Evolutionary conservation across 2,113 vertebrate genomes (phyloP).

Genomic region (Eurypyga helias): DNA sequence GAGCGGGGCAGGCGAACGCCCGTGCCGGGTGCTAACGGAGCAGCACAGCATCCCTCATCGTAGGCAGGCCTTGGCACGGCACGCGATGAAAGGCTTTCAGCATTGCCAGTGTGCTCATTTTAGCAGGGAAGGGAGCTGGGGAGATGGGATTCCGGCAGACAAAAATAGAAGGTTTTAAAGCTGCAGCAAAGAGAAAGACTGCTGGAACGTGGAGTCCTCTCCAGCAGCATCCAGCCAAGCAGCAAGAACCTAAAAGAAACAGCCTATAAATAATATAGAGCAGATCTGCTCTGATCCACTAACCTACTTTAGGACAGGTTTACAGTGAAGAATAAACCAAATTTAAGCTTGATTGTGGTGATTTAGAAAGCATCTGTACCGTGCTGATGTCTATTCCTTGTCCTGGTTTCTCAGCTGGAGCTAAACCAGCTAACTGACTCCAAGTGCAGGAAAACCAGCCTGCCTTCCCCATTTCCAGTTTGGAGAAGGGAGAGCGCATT

Average conservation of each 20-base stretch:
- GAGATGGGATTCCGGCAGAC: conserved; percentile 47
- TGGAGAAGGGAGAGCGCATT: not conserved
- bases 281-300: conserved; percentile 63
- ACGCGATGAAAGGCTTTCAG: not conserved
- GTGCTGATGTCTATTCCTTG: not conserved
- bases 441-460: not conserved
- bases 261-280: conserved; percentile 46
- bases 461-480: not conserved
- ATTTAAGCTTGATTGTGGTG: not conserved
- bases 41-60: rapidly evolving
- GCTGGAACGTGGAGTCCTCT: conserved; percentile 45
- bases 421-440: not conserved
- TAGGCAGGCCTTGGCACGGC: not conserved
- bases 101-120: not conserved
- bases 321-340: conserved; percentile 7
- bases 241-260: conserved; percentile 35
- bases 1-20: not conserved
- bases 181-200: conserved; percentile 23
- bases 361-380: not conserved
- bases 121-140: conserved; percentile 39
- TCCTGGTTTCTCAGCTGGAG: not conserved
- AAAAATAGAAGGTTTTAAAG: conserved; percentile 59
- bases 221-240: conserved; percentile 46
- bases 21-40: rapidly evolving
- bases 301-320: conserved; percentile 59